phyloP scores from a whole-genome alignment of 2,113 vertebrate species.

The Nothoprocta pentlandii region DNA sequence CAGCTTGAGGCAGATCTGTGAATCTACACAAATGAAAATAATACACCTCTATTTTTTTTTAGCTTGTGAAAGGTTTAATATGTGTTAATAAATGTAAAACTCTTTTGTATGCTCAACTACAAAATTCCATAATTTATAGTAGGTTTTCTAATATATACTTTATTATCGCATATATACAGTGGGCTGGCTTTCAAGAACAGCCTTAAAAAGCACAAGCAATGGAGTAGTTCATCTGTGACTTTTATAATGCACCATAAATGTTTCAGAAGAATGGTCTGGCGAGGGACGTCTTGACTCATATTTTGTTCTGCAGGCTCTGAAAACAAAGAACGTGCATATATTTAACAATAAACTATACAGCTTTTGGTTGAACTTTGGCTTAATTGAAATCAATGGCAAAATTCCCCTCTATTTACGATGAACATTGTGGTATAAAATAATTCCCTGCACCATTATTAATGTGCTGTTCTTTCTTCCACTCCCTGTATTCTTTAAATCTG shows the following conservation, averaged over 20 bases:
- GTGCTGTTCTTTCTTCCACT: slow-evolving; percentile 42
- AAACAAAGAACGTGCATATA: slow-evolving; percentile 61
- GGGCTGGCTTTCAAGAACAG: slow-evolving; percentile 36
- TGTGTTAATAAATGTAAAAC: slow-evolving; percentile 39
- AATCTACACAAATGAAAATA: background rate
- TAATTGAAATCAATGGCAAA: slow-evolving; percentile 67
- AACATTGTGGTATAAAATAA: slow-evolving; percentile 38
- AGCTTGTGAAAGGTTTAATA: slow-evolving; percentile 29
- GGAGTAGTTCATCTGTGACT: slow-evolving; percentile 36
- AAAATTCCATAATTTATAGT: slow-evolving; percentile 50
- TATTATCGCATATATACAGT: slow-evolving; percentile 43
- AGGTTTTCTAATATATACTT: slow-evolving; percentile 48
- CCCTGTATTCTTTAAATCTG: slow-evolving; percentile 34
- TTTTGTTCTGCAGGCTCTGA: slow-evolving; percentile 79
- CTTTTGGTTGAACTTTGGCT: slow-evolving; percentile 27
- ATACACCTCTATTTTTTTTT: background rate
- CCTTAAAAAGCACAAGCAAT: slow-evolving; percentile 48
- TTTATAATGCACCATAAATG: slow-evolving; percentile 70
- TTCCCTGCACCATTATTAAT: slow-evolving; percentile 8
- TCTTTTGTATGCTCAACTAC: background rate
- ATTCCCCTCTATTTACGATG: slow-evolving; percentile 41
- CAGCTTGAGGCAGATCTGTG: background rate
- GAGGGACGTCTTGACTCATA: slow-evolving; percentile 74
- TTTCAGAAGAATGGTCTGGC: slow-evolving; percentile 74
- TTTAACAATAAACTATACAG: slow-evolving; percentile 31